Base-by-base conservation (phyloP, 1,140 invertebrate species). In the Sinonovacula constricta region DNA sequence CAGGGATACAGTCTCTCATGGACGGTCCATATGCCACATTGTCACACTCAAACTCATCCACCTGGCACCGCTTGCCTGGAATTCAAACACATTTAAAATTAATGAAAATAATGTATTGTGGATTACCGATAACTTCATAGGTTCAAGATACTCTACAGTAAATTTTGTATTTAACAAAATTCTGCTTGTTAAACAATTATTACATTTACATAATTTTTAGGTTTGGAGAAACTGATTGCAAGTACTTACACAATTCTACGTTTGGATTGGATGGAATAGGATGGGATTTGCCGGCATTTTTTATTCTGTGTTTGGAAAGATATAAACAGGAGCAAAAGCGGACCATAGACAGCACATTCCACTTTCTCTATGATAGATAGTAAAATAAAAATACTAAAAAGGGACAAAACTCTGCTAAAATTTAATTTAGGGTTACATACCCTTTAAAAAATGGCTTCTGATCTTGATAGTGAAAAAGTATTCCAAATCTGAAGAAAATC, bases 41-140 rank as follows among this genome's bases (percentile, higher is more conserved):
- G 10, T 78, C 49, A 78, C 75, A 78, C 28, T 78, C 75, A 65
- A 69, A 78, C 24, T 69, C 36, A 15, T 69, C 56, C 60, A 49
- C 15, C 10, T 45, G 28, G 51, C 75, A 77, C 30, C 39, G 63
- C 49, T 67, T 76, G 36, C 72, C 63, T 76, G 51, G 10, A 54
- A 54, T 10, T 45, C 39, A 10, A 45, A 45, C 7, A 10, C 39
- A 45, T 45, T 45, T 45, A 7, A 10, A 45, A 45, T 45, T 7
- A 45, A 18, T 10, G 18, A 45, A 45, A 7, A 45, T 10, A 45
- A 7, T 45, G 39, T 45, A 7, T 10, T 10, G 39, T 10, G 7
- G 18, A 45, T 45, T 10, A 45, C 7, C 18, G 39, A 45, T 10
- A 10, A 18, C 39, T 10, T 45, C 7, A 45, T 10, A 45, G 39